These are phyloP conservation scores for Platygyra sinensis DNA, from an alignment of 64 coral and sea anemone genomes.

Conservation along the genomic window DNA sequence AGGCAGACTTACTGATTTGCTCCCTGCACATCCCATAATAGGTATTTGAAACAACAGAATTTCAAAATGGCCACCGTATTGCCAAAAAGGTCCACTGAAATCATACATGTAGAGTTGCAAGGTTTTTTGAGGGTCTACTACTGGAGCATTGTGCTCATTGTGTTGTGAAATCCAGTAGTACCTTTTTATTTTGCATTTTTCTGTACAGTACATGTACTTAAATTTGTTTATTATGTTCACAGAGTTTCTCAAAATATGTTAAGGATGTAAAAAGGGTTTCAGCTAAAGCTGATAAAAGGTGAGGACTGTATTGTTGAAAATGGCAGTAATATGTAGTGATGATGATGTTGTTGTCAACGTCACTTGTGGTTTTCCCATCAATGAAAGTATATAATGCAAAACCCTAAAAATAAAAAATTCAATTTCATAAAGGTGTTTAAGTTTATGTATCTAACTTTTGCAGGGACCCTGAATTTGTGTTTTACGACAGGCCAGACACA, in stretches of 20 bases:
- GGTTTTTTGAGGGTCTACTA: too few relatives aligned
- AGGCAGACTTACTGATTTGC: too few relatives aligned
- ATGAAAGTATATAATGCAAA: too few relatives aligned
- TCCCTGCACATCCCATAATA: too few relatives aligned
- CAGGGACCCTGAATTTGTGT: slow-evolving; percentile 88
- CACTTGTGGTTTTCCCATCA: too few relatives aligned
- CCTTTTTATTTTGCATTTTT: background rate
- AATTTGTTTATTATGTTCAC: background rate
- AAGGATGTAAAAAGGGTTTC: slow-evolving; percentile 87
- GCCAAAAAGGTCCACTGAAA: too few relatives aligned
- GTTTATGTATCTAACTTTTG: background rate
- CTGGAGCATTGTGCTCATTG: too few relatives aligned
- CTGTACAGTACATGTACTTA: background rate
- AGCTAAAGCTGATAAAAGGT: slow-evolving; percentile 99
- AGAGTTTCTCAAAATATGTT: slow-evolving; percentile 82
- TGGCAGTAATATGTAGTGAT: too few relatives aligned
- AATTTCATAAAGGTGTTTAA: background rate
- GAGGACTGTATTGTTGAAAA: background rate
- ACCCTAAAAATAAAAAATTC: background rate
- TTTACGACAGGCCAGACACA: slow-evolving; percentile 77
- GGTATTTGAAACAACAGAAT: too few relatives aligned
- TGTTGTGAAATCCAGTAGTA: background rate
- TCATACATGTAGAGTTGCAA: too few relatives aligned
- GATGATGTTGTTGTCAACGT: too few relatives aligned
- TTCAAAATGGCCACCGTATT: too few relatives aligned